phyloP scores from a whole-genome alignment of 2,888 invertebrate species.

The Agapostemon virescens region DNA sequence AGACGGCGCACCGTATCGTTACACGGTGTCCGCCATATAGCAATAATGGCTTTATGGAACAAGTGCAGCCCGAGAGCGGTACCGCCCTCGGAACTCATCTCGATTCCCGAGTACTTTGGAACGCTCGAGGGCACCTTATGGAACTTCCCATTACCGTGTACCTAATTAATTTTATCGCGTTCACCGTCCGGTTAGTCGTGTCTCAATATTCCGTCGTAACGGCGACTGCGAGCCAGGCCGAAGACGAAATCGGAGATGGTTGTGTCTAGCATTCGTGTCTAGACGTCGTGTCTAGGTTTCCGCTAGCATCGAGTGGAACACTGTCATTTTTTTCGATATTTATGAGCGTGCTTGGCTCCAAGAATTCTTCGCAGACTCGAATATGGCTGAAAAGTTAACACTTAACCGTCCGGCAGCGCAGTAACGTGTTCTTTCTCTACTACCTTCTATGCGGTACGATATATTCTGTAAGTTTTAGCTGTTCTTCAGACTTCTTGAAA shows the following conservation, averaged over 20 bases:
- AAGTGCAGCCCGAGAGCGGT: conserved; percentile 9
- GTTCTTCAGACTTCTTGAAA: no score
- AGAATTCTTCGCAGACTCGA: no score
- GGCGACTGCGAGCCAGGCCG: neutral
- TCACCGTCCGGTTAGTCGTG: conserved; percentile 36
- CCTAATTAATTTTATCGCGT: conserved; percentile 52
- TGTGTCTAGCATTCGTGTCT: no score
- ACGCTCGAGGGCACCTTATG: conserved; percentile 30
- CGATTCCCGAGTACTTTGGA: conserved; percentile 2
- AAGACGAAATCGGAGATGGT: neutral
- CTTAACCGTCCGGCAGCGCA: no score
- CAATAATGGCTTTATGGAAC: conserved; percentile 25
- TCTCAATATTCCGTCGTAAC: conserved; percentile 30
- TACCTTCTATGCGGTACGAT: no score
- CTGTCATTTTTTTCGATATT: no score
- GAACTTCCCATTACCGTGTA: conserved; percentile 39
- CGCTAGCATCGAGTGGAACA: no score
- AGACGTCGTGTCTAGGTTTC: no score
- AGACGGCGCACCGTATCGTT: neutral
- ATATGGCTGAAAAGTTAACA: no score
- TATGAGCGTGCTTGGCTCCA: no score
- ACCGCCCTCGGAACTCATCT: conserved; percentile 27
- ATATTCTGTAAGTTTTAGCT: no score
- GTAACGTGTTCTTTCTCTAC: no score
- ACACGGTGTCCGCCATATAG: conserved; percentile 16